These are phyloP conservation scores for Heliconius congener DNA, from an alignment of 1,140 invertebrate genomes.

Conservation along the genomic window DNA sequence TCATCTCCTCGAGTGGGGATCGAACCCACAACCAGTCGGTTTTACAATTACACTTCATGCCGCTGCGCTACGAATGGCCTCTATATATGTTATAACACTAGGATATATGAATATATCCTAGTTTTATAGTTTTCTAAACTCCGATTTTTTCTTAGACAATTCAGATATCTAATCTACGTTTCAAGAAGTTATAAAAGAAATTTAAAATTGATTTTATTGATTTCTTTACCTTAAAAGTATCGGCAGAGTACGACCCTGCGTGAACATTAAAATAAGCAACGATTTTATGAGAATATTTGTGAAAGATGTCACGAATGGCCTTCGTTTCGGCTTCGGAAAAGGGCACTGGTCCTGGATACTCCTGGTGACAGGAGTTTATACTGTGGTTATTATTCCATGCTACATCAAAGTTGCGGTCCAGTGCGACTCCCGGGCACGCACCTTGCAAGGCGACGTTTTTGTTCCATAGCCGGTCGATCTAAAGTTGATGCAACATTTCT, in stretches of 20 bases:
- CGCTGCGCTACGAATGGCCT: too few relatives aligned
- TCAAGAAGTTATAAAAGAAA: too few relatives aligned
- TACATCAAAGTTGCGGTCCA: constrained; percentile 85
- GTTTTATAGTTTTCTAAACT: too few relatives aligned
- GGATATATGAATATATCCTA: too few relatives aligned
- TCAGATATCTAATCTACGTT: too few relatives aligned
- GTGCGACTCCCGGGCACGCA: constrained; percentile 82
- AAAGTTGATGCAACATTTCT: not conserved
- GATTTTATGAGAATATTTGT: constrained; percentile 65
- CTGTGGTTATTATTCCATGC: constrained; percentile 83
- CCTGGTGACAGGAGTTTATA: constrained; percentile 85
- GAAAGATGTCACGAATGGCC: constrained; percentile 80
- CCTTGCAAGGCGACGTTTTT: constrained; percentile 79
- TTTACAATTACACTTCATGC: too few relatives aligned
- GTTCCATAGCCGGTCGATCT: constrained; percentile 76
- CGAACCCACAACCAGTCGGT: too few relatives aligned
- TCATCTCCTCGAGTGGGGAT: too few relatives aligned
- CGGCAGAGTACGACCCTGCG: constrained; percentile 39
- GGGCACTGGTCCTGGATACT: constrained; percentile 85
- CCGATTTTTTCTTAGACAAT: too few relatives aligned
- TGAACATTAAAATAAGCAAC: constrained; percentile 65
- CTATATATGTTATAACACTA: too few relatives aligned
- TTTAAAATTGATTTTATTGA: too few relatives aligned
- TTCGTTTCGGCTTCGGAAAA: constrained; percentile 89
- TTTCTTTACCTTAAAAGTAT: constrained; percentile 51